A percentile compares a stretch with the other conserved stretches of the same genome.
Evolutionary conservation across 2,797 vertebrate genomes (phyloP).

Genomic region (Coccyzus lansbergi): DNA sequence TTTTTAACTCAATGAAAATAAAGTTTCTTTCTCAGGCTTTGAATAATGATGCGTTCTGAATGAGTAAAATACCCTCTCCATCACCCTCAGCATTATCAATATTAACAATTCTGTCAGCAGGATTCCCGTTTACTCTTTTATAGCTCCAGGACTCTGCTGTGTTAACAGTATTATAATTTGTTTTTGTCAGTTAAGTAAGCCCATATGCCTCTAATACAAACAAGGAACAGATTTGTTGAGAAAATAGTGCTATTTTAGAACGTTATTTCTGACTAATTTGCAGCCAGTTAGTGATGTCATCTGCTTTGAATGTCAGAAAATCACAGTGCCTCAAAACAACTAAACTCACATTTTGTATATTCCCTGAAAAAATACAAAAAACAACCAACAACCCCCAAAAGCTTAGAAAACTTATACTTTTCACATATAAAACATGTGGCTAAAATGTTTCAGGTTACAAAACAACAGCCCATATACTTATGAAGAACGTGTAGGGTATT

Average conservation of each 20-base stretch:
- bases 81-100: neutral
- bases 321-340: constrained; percentile 5
- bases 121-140: neutral
- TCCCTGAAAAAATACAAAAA: neutral
- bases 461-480: neutral
- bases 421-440: neutral
- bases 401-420: neutral
- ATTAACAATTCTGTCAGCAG: neutral
- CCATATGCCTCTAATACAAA: constrained; percentile 30
- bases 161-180: neutral
- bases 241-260: constrained; percentile 23
- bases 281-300: constrained; percentile 39
- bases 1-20: neutral
- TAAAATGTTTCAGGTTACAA: neutral
- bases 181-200: neutral
- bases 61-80: neutral
- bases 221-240: neutral
- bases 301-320: neutral
- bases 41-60: neutral
- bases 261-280: constrained; percentile 19
- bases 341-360: neutral
- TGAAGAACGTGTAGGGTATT: neutral
- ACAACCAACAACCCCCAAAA: no score
- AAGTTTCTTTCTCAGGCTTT: neutral
- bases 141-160: neutral